phyloP scores from a whole-genome alignment of 2,888 invertebrate genomes.

The Chymomyza caudatula region DNA sequence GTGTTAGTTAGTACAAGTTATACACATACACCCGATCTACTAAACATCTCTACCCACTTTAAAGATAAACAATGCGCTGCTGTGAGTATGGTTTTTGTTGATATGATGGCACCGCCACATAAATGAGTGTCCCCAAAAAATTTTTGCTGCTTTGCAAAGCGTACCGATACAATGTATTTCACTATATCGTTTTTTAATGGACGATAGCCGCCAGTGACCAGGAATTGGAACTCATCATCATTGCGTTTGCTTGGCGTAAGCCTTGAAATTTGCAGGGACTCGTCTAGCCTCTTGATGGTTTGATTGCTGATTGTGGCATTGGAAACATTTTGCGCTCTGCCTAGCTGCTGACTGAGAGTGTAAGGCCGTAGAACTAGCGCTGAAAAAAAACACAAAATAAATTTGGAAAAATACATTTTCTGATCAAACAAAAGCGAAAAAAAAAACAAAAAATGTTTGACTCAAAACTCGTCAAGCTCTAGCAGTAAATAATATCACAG shows the following conservation, averaged over 20 bases:
- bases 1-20: not conserved
- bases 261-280: not conserved
- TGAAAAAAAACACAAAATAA: constrained; percentile 28
- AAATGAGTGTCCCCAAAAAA: constrained; percentile 56
- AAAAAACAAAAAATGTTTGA: not conserved
- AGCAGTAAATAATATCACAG: not conserved
- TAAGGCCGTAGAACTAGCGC: not conserved
- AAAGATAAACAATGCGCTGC: constrained; percentile 55
- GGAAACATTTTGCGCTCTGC: too few species aligned
- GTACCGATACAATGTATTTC: constrained; percentile 45
- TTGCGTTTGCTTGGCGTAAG: not conserved
- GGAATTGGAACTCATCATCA: constrained; percentile 35
- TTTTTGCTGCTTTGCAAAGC: not conserved
- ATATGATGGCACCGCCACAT: constrained; percentile 57
- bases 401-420: constrained; percentile 44
- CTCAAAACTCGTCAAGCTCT: not conserved
- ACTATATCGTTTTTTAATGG: constrained; percentile 28
- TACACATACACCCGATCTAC: not conserved
- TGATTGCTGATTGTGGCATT: not conserved
- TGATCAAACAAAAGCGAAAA: constrained; percentile 8
- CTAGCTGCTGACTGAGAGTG: not conserved
- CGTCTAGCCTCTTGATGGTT: too few species aligned
- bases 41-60: constrained; percentile 18
- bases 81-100: constrained; percentile 35
- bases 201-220: constrained; percentile 59